Evolutionary conservation across 2,797 vertebrate genomes (phyloP).

Genomic region (Danio tinwini): DNA sequence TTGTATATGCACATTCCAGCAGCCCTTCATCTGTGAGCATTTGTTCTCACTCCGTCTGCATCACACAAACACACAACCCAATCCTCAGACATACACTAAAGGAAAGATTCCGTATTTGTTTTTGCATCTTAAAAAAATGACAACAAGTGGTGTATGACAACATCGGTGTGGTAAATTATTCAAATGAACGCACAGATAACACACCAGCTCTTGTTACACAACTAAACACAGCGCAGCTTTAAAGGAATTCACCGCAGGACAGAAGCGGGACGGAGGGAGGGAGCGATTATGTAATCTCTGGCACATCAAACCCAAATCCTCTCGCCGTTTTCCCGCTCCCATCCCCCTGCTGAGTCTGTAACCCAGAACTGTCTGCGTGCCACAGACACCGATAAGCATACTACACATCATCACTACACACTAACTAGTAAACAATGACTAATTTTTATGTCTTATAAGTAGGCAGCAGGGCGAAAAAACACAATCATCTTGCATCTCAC

Average conservation of each 20-base stretch:
- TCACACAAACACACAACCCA: slow-evolving; percentile 42
- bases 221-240: slow-evolving; percentile 14
- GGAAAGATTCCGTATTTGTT: neutral
- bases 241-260: slow-evolving; percentile 20
- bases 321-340: slow-evolving; percentile 7
- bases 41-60: slow-evolving; percentile 34
- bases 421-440: slow-evolving; percentile 14
- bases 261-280: slow-evolving; percentile 33
- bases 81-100: slow-evolving; percentile 2
- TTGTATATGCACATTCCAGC: slow-evolving; percentile 46
- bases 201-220: slow-evolving; percentile 20
- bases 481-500: neutral
- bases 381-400: slow-evolving; percentile 23
- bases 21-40: slow-evolving; percentile 42
- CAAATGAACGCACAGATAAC: slow-evolving; percentile 4
- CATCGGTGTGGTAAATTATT: slow-evolving; percentile 4
- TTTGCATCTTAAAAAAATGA: neutral
- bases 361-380: slow-evolving; percentile 47
- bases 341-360: slow-evolving; percentile 37
- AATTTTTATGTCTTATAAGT: neutral
- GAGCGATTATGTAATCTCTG: slow-evolving; percentile 68
- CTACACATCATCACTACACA: neutral
- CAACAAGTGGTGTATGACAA: neutral
- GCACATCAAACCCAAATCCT: slow-evolving; percentile 43
- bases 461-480: neutral